phyloP scores from a whole-genome alignment of 2,797 vertebrate genomes.

The Urophycis tenuis region DNA sequence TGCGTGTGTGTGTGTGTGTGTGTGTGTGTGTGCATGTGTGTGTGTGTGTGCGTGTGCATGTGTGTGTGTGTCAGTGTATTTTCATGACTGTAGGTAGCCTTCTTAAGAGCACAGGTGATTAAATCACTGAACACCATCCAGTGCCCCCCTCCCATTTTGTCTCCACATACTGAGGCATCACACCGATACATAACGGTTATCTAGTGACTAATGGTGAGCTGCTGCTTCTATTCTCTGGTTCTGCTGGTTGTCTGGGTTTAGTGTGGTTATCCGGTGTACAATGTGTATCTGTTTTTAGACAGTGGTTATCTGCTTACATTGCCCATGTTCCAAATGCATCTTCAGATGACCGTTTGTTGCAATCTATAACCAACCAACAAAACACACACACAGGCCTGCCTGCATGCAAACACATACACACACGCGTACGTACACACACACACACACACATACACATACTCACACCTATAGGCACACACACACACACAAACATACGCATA shows the following conservation, averaged over 20 bases:
- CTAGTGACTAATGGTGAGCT: too few species aligned
- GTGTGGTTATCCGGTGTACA: neutral
- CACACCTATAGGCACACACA: neutral
- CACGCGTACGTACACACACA: too few species aligned
- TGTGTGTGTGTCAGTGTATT: neutral
- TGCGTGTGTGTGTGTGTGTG: neutral
- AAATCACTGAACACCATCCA: neutral
- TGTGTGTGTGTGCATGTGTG: too few species aligned
- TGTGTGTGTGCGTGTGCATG: neutral
- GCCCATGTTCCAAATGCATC: too few species aligned
- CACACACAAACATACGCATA: too few species aligned
- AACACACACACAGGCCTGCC: neutral
- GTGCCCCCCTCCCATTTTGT: neutral
- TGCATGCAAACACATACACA: neutral
- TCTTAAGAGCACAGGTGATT: neutral
- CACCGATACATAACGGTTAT: neutral
- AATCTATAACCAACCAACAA: too few species aligned
- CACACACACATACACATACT: neutral
- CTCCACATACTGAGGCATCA: neutral
- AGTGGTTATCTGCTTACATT: too few species aligned
- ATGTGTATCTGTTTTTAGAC: too few species aligned
- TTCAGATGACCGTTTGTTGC: too few species aligned
- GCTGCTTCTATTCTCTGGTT: neutral
- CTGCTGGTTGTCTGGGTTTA: neutral
- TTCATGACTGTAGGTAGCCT: too few species aligned